Evolutionary conservation across 2,888 invertebrate species (phyloP), one percentile per base, ranked within the genome.

Genomic region (Lydus trimaculatus): DNA sequence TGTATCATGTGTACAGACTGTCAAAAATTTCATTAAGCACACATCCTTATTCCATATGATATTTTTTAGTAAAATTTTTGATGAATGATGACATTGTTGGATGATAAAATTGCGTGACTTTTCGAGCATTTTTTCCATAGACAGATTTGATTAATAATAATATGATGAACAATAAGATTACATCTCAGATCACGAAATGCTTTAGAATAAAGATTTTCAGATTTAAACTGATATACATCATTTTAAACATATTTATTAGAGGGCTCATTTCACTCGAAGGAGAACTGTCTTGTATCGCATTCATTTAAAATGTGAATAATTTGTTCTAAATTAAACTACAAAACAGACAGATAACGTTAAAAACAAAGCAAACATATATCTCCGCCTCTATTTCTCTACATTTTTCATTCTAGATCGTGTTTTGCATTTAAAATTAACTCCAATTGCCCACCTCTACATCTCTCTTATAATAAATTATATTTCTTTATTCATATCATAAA

Each of bases 41-140:
- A 43, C n/a, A n/a, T 43, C 20, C 17, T 62, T 25, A 15, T 48
- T 25, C 13, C n/a, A 15, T 7, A 48, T n/a, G n/a, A 52, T 52
- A 52, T 25, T 61, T 31, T n/a, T 39, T 15, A 13, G 25, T 23
- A n/a, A 63, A 63, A 61, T 64, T 33, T n/a, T 66, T 64, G 66
- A 64, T 63, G 36, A 65, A 68, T 63, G 52, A 65, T 52, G 62
- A 58, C 69, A 58, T 63, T 63, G 63, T 70, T 48, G 61, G 58
- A 70, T 64, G 70, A 64, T 62, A 60, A 66, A 61, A 61, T 70
- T 61, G 70, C 70, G 66, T 70, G 70, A 64, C 66, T 63, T 60
- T 56, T 65, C 28, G 23, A 65, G 59, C 58, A 31, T 43, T 66
- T 61, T 63, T 65, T 64, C 15, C 7, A 36, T 68, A 48, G 58